phyloP scores from a whole-genome alignment of 2,888 invertebrate species.

The Sminthurides aquaticus region DNA sequence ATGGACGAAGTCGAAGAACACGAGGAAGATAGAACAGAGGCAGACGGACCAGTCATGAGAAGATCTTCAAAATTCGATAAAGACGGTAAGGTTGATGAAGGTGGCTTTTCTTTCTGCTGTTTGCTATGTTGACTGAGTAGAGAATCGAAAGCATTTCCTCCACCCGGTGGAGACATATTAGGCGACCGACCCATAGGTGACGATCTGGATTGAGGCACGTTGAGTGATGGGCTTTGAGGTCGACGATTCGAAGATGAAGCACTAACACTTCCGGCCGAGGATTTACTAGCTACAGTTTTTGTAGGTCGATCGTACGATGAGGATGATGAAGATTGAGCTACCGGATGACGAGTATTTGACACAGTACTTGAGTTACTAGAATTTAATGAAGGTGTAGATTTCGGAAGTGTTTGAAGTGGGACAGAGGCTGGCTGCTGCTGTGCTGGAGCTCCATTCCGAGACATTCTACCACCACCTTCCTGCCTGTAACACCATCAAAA shows the following conservation, averaged over 20 bases:
- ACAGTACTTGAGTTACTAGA: not conserved
- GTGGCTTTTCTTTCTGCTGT: conserved; percentile 17
- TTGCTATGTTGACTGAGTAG: conserved; percentile 23
- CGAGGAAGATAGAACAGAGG: conserved; percentile 9
- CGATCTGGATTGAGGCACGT: not conserved
- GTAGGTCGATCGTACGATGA: not conserved
- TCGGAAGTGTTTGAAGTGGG: conserved; percentile 24
- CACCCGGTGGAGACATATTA: conserved; percentile 4
- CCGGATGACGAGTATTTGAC: not conserved
- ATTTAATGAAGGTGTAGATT: conserved; percentile 20
- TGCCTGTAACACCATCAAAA: conserved; percentile 34
- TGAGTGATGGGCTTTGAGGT: conserved; percentile 6
- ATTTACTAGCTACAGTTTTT: conserved; percentile 2
- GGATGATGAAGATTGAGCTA: conserved; percentile 6
- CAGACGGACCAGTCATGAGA: conserved; percentile 18
- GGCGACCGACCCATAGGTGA: conserved; percentile 3
- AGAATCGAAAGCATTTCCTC: conserved; percentile 17
- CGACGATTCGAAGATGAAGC: conserved; percentile 11
- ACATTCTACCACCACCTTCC: conserved; percentile 25
- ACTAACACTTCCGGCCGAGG: not conserved
- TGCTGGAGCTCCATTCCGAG: conserved; percentile 4
- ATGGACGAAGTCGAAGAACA: conserved; percentile 4
- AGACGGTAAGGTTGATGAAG: conserved; percentile 44
- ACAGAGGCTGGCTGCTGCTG: conserved; percentile 4
- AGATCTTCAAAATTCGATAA: conserved; percentile 37